Base-by-base conservation (phyloP, 2,113 vertebrate genomes). In the Patagioenas fasciata region DNA sequence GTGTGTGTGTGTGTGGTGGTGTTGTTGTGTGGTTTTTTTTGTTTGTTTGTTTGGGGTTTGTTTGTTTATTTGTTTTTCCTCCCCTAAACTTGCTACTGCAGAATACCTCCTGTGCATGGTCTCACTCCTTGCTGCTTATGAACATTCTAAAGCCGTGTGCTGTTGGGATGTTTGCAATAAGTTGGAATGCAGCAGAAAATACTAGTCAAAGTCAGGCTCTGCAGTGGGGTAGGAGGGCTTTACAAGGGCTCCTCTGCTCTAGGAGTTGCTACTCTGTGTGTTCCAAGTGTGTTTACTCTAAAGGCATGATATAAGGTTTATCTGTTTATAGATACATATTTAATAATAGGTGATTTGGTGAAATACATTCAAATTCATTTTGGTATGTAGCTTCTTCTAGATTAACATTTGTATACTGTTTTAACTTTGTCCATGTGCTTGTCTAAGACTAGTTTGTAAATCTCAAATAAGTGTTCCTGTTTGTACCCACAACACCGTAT, bases 21-120 rank as follows among this genome's bases (percentile, higher is more conserved):
- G n/a, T n/a, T n/a, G n/a, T n/a, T n/a, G n/a, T n/a, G n/a, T n/a
- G n/a, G n/a, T 40, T 40, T 40, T 40, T 5, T 40, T 40, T 40
- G 11, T 44, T 44, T 44, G 18, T 47, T 18, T 47, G 44, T 44
- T 17, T 44, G 44, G 18, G 17, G 44, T 9, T 44, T 44, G 44
- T 47, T 47, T 9, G 44, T 47, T 47, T 44, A 16, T 44, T 42
- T 42, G 42, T 42, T 42, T 44, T 47, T 47, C 44, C 44, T 47
- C 44, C 44, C 44, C 44, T 47, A 19, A 47, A 26, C 34, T 86
- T 67, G 18, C 42, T 89, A 3, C 29, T 74, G 51, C 31, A 71
- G 38, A 42, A 11, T 21, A 44, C 25, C 21, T 65, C 38, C 19
- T 51, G 15, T 0, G 0, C 13, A 24, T 75, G 40, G 7, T 92